Conservation (phyloP, 1,140 invertebrate genomes). For the Oncopeltus fasciatus region DNA sequence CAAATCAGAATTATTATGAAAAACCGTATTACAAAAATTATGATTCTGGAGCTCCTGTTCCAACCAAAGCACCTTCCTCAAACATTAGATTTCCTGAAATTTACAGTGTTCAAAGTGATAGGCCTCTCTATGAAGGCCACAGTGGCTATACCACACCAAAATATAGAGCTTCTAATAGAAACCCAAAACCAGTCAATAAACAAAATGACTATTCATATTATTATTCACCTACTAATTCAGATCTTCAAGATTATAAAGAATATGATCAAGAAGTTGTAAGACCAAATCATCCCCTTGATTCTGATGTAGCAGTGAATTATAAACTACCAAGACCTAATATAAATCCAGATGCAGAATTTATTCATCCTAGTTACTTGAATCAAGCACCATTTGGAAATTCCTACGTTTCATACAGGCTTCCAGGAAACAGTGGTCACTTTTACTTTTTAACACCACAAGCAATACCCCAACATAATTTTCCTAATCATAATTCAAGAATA, state of each 20-base stretch:
- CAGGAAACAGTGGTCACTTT: constrained; percentile 52
- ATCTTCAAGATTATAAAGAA: constrained; percentile 3
- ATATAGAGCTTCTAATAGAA: not conserved
- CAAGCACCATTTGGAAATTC: constrained; percentile 32
- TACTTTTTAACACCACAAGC: constrained; percentile 60
- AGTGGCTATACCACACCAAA: not conserved
- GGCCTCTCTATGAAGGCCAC: constrained; percentile 5
- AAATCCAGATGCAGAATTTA: constrained; percentile 39
- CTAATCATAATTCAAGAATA: not conserved
- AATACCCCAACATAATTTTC: constrained; percentile 18
- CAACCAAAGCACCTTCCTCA: constrained; percentile 30
- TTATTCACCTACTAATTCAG: not conserved
- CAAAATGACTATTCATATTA: not conserved
- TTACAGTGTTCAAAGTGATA: constrained; percentile 25
- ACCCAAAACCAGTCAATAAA: not conserved
- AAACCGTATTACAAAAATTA: constrained; percentile 11
- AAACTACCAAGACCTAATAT: constrained; percentile 33
- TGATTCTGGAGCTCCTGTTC: not conserved
- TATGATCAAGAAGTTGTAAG: constrained; percentile 11
- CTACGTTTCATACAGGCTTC: constrained; percentile 39
- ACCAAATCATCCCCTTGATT: constrained; percentile 26
- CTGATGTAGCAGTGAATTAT: constrained; percentile 38
- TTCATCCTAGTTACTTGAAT: constrained; percentile 26
- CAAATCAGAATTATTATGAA: constrained; percentile 33
- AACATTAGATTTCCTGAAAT: constrained; percentile 19